A percentile compares a stretch with the other conserved stretches of the same genome.
phyloP scores from a whole-genome alignment of 2,113 vertebrate genomes.

The Camelus bactrianus region DNA sequence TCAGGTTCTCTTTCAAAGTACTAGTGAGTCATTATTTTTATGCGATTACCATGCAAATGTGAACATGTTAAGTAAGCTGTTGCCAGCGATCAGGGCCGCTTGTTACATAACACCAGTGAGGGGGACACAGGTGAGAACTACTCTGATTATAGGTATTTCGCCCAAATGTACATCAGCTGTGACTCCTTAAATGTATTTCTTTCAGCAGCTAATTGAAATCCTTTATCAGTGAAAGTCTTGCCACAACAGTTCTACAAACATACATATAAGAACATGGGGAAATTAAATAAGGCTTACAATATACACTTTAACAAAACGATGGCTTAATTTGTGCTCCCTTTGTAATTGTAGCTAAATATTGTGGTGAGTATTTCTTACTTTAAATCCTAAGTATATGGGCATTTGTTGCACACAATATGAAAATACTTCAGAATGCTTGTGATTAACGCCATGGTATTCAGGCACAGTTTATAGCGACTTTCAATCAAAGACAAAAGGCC shows the following conservation, averaged over 20 bases:
- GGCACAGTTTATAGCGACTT: constrained; percentile 70
- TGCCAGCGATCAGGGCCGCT: constrained; percentile 88
- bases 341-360: constrained; percentile 81
- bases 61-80: constrained; percentile 84
- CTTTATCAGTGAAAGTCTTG: constrained; percentile 84
- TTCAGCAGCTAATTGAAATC: constrained; percentile 86
- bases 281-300: constrained; percentile 77
- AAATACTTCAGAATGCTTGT: constrained; percentile 77
- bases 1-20: constrained; percentile 76
- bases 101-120: constrained; percentile 88
- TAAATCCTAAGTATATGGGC: constrained; percentile 72
- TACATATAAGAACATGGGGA: constrained; percentile 63
- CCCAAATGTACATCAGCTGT: constrained; percentile 85
- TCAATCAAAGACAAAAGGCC: constrained; percentile 75
- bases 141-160: constrained; percentile 89
- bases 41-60: constrained; percentile 84
- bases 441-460: constrained; percentile 72
- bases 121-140: constrained; percentile 87
- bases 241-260: constrained; percentile 82
- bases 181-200: constrained; percentile 85
- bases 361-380: constrained; percentile 74
- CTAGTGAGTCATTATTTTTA: constrained; percentile 83
- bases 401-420: constrained; percentile 76
- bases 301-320: constrained; percentile 71
- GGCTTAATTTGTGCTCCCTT: constrained; percentile 78